Percentiles rank a stretch among this genome's conserved stretches.
These are phyloP conservation scores for Trichopria drosophilae DNA, from an alignment of 2,888 invertebrate species.

Conservation along the genomic window DNA sequence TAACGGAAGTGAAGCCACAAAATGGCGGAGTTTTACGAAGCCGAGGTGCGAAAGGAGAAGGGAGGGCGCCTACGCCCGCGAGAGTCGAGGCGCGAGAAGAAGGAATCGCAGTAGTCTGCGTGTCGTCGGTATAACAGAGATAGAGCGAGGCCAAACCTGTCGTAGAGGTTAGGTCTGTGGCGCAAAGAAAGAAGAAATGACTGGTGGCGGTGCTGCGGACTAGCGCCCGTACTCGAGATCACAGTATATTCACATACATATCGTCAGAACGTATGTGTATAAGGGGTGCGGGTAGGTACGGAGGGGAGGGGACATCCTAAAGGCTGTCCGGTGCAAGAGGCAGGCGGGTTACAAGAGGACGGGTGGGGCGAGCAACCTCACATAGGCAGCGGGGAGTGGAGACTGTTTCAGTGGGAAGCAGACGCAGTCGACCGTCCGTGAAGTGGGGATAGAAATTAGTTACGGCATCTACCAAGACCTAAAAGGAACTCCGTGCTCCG, in stretches of 20 bases:
- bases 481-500: constrained; percentile 54
- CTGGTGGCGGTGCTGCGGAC: constrained; percentile 26
- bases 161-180: constrained; percentile 15
- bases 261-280: too few relatives aligned
- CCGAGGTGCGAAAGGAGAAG: constrained; percentile 50
- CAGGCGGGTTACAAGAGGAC: constrained; percentile 13
- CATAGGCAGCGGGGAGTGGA: neutral
- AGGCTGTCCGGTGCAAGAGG: too few relatives aligned
- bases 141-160: neutral
- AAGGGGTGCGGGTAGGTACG: constrained; percentile 14
- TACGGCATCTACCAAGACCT: constrained; percentile 57
- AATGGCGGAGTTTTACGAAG: constrained; percentile 51
- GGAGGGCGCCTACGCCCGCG: constrained; percentile 44
- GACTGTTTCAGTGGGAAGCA: constrained; percentile 25
- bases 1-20: constrained; percentile 57
- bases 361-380: constrained; percentile 2
- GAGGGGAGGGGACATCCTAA: too few relatives aligned
- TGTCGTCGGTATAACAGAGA: constrained; percentile 8
- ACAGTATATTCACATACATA: too few relatives aligned
- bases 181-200: constrained; percentile 29
- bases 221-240: neutral
- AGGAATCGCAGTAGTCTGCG: too few relatives aligned
- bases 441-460: constrained; percentile 55
- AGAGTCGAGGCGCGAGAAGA: neutral
- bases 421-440: constrained; percentile 35